Evolutionary conservation across 2,888 invertebrate genomes (phyloP), one percentile per base, ranked within the genome.

Genomic region (Eulithis prunata): DNA sequence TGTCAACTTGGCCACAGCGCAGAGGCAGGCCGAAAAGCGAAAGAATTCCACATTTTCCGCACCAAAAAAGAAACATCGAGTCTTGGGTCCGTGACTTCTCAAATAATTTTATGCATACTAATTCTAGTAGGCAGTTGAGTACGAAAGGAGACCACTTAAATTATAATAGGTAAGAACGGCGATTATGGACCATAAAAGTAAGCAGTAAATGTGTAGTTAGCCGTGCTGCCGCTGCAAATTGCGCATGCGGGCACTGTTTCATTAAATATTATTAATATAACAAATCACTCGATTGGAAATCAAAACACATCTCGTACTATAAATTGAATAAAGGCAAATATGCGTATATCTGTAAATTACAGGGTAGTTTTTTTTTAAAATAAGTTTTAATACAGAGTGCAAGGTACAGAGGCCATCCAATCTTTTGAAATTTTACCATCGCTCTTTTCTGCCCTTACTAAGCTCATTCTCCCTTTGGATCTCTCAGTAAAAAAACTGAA

Each of bases 171-270:
- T 89, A 83, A 80, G 64, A 64, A 53, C 58, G 11, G 87, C 90
- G 87, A 93, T 93, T 93, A 92, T 87, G 87, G 69, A 76, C 81
- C 85, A 87, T 93, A 93, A 91, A 92, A 36, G 52, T 49, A 28
- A 71, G 89, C 83, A 75, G 85, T 93, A 93, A 93, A 93, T 84
- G 78, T 86, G 89, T 91, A 86, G 91, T 91, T 91, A 90, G 86
- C 74, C 72, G 78, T 79, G 85, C 84, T 88, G 68, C 78, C 72
- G 75, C 66, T 66, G 81, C 77, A 84, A 87, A 84, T 86, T 85
- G 84, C 83, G 75, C 61, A 57, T 57, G 61, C 41, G 47, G 41
- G 55, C 32, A 46, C 61, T 69, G 62, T 55, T 57, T 68, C 61
- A 64, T 64, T 69, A 64, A 63, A 68, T 65, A 41, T 41, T 41